Conservation (phyloP, 1,140 invertebrate genomes). For the Drosophila tropicalis region DNA sequence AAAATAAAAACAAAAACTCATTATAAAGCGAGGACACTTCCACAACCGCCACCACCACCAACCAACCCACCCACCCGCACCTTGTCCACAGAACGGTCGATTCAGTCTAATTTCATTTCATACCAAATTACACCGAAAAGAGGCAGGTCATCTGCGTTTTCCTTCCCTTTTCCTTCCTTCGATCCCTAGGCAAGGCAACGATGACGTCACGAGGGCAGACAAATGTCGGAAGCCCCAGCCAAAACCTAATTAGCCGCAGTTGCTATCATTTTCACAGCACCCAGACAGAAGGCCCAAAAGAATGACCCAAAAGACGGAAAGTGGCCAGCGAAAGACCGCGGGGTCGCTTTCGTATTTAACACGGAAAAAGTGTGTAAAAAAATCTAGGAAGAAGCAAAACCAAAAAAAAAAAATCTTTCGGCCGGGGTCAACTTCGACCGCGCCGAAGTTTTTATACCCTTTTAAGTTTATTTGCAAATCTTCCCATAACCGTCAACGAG, state of each 20-base stretch:
- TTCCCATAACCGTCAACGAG: too few species aligned
- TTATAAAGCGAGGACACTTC: slow-evolving; percentile 56
- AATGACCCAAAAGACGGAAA: slow-evolving; percentile 19
- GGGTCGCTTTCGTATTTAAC: slow-evolving; percentile 28
- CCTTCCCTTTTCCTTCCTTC: not conserved
- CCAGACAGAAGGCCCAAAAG: slow-evolving; percentile 28
- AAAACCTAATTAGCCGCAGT: slow-evolving; percentile 74
- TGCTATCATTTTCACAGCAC: slow-evolving; percentile 67
- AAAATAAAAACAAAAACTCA: slow-evolving; percentile 76
- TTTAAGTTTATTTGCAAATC: too few species aligned
- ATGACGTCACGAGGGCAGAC: slow-evolving; percentile 58
- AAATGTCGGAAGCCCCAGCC: slow-evolving; percentile 42
- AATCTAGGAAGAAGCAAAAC: not conserved
- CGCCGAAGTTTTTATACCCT: too few species aligned
- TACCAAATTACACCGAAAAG: slow-evolving; percentile 63
- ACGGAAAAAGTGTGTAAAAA: not conserved
- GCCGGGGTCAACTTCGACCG: too few species aligned
- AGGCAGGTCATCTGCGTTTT: slow-evolving; percentile 9
- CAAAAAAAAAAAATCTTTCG: too few species aligned
- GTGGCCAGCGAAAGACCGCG: not conserved
- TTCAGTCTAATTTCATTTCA: slow-evolving; percentile 72
- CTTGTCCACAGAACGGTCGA: not conserved
- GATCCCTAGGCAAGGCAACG: slow-evolving; percentile 28
- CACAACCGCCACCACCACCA: not conserved
- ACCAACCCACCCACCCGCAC: not conserved